Evolutionary conservation across 2,113 vertebrate species (phyloP), one percentile per base, ranked within the genome.

Genomic region (Catharus fuscescens): DNA sequence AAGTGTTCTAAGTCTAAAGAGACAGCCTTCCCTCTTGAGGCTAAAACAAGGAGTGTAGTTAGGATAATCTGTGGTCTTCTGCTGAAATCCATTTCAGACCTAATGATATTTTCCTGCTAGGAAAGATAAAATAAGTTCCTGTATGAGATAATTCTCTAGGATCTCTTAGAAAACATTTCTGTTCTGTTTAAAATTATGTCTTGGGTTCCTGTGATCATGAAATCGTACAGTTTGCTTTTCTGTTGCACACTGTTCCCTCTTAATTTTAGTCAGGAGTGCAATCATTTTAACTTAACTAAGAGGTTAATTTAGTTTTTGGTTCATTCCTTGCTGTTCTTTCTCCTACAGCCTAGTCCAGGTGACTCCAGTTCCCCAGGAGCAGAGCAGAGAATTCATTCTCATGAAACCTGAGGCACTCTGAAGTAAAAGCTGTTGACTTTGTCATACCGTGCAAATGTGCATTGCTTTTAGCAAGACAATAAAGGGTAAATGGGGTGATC

Each of bases 401-500:
- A 14, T 95, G 90, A 96, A 93, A 96, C 79, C 62, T 62, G n/a
- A 76, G 73, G 91, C 90, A 71, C 85, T 90, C 81, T 76, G 89
- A 65, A 97, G 86, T 74, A 85, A 93, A 86, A 93, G 86, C 95
- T 70, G 82, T 91, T 95, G 95, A 90, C 97, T 96, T 96, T 74
- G 95, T 97, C 81, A 67, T 88, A 56, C 71, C 2, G 95, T 91
- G 16, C 48, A 69, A 96, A 97, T 92, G 92, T 91, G 86, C 93
- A 85, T 80, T 86, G 93, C 97, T 97, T 97, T 96, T 96, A 90
- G 95, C 96, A 96, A 97, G 97, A 98, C 97, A 97, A 52, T 88
- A 97, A 97, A 98, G 98, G 97, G 96, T 97, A 96, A 97, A 97
- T 59, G 94, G 94, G 95, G 93, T 93, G 95, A 96, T 95, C 97